These are phyloP conservation scores for Ptycholaimellus sp. DNA, from an alignment of 2,888 invertebrate species.

Conservation along the genomic window DNA sequence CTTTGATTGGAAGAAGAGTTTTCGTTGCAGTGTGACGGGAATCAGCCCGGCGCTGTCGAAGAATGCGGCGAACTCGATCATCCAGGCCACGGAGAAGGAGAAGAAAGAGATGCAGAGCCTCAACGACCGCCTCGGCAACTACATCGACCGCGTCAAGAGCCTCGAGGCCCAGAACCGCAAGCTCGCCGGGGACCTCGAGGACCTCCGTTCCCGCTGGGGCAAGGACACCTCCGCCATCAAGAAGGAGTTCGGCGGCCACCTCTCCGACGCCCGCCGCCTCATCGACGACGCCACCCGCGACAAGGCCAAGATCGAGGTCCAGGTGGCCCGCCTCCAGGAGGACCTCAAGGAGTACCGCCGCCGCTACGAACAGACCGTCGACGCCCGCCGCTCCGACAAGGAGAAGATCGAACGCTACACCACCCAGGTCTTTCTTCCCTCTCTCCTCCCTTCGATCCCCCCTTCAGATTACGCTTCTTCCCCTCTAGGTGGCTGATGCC, in stretches of 20 bases:
- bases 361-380: conserved; percentile 20
- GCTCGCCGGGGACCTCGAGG: conserved; percentile 22
- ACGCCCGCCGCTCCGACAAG: conserved; percentile 18
- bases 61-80: conserved; percentile 22
- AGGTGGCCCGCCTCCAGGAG: conserved; percentile 28
- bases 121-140: conserved; percentile 34
- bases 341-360: conserved; percentile 27
- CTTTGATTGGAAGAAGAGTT: too few relatives aligned
- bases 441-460: too few relatives aligned
- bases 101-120: conserved; percentile 30
- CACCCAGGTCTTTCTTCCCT: conserved; percentile 19
- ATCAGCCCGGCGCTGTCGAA: conserved; percentile 22
- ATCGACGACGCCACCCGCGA: conserved; percentile 32
- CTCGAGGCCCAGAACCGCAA: conserved; percentile 24
- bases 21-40: conserved; percentile 11
- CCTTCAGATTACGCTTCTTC: too few relatives aligned
- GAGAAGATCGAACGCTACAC: conserved; percentile 22
- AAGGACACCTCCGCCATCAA: conserved; percentile 24
- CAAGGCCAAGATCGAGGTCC: conserved; percentile 31
- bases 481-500: conserved; percentile 20
- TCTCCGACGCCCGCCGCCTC: conserved; percentile 30
- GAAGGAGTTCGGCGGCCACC: conserved; percentile 13
- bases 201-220: conserved; percentile 23
- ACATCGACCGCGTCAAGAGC: conserved; percentile 31
- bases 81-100: conserved; percentile 28